Evolutionary conservation across 2,113 vertebrate genomes (phyloP).

Genomic region (Pangasianodon hypophthalmus): DNA sequence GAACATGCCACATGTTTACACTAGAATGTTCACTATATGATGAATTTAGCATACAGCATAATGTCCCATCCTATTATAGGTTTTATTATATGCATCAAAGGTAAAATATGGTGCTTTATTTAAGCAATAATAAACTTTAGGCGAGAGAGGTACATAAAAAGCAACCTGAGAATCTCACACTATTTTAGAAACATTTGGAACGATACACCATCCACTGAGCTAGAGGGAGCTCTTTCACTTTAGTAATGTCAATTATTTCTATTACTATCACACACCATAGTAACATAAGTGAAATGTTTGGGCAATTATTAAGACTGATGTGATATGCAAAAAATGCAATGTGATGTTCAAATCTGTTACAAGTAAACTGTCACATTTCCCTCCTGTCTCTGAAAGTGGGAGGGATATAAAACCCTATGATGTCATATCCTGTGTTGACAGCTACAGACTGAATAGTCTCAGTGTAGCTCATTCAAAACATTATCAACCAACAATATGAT

Average conservation of each 20-base stretch:
- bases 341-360: background rate
- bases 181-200: background rate
- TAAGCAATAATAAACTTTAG: background rate
- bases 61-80: background rate
- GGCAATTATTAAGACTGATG: background rate
- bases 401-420: background rate
- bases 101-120: background rate
- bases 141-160: background rate
- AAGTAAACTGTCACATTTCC: background rate
- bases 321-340: background rate
- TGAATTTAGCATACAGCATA: background rate
- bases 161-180: no score
- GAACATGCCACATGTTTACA: background rate
- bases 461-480: background rate
- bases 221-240: background rate
- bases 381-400: background rate
- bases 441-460: background rate
- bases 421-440: conserved; percentile 21
- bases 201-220: background rate
- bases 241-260: background rate
- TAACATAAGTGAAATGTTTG: background rate
- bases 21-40: background rate
- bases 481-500: background rate
- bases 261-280: background rate
- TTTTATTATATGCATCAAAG: background rate